Base-by-base conservation (phyloP, 2,797 vertebrate species). In the Serranus cabrilla region DNA sequence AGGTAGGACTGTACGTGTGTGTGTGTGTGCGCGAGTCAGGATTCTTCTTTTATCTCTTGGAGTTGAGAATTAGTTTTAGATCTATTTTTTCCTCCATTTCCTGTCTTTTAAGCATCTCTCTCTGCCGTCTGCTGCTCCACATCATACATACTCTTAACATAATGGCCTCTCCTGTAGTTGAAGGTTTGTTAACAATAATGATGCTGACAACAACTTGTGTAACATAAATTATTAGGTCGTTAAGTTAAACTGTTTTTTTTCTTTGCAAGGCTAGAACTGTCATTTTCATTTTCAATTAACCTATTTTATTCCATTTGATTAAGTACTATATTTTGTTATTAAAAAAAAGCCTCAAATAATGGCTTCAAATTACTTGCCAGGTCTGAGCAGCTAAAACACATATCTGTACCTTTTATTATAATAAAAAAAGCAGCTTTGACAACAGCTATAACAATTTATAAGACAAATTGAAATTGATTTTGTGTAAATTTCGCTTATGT, bases 1-100 rank as follows among this genome's bases (percentile, higher is more conserved):
- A 76, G 97, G 97, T 98, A 76, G 7, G 59, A 0, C 23, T 68
- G 65, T 42, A 46, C 37, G 43, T 47, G 16, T 34, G 8, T 60
- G 25, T 47, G 20, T 55, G 31, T 34, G 7, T 17, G 20, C 21
- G 23, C 58, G 59, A 43, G 18, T 21, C 43, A 57, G 11, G 2
- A 57, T 50, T 42, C 14, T 50, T 42, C 37, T 50, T 64, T 72
- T 27, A 20, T 67, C 45, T 23, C 5, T 10, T 54, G 4, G 69
- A 56, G 45, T 63, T 47, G 12, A 70, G 34, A 76, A 37, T 59
- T 39, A 17, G 31, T 13, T 52, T 42, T 13, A 9, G 12, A 45
- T 37, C 5, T n/a, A 16, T 61, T 81, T 39, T 49, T 3, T 27
- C n/a, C 10, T 31, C 11, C 0, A 18, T 45, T 34, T 71, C 50